Evolutionary conservation across 2,113 vertebrate species (phyloP), one percentile per base, ranked within the genome.

Genomic region (Engystomops pustulosus): DNA sequence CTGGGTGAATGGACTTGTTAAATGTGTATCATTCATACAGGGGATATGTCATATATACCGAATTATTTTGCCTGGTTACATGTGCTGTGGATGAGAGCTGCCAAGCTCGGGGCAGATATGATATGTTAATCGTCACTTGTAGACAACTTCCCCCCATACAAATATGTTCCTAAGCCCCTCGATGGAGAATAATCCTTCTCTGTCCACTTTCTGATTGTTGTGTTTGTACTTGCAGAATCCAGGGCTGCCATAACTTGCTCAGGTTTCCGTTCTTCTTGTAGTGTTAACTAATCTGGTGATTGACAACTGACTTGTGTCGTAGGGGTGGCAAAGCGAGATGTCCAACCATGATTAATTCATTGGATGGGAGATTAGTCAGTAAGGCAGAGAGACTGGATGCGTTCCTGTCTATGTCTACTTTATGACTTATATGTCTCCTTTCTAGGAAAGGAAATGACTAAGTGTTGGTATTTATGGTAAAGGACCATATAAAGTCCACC

Each of bases 111-210:
- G 44, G 45, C 32, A 53, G 38, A 79, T 45, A 65, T 65, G 38
- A 62, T 45, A 65, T 47, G 41, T 79, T 67, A 79, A 20, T 79
- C 55, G 75, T 78, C 75, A 60, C 74, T 78, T 60, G 51, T 60
- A 25, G 75, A 60, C 34, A 25, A 55, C 51, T 38, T 60, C 75
- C 20, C 47, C n/a, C 32, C 20, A 38, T 25, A 60, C 51, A 78
- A 78, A 60, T 58, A 60, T 41, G 75, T 60, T 78, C n/a, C 51
- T 78, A 78, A 78, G 51, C 75, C 36, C 41, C 75, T 78, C 51
- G 51, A 78, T 78, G 53, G 12, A 38, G 32, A 36, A 20, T 78
- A 78, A 78, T 78, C 75, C 74, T 10, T 41, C 12, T 60, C 51
- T 25, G 75, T 78, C 75, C 53, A 58, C 51, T 41, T 9, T 41